Evolutionary conservation across 2,888 invertebrate species (phyloP).

Genomic region (Prenolepis imparis): DNA sequence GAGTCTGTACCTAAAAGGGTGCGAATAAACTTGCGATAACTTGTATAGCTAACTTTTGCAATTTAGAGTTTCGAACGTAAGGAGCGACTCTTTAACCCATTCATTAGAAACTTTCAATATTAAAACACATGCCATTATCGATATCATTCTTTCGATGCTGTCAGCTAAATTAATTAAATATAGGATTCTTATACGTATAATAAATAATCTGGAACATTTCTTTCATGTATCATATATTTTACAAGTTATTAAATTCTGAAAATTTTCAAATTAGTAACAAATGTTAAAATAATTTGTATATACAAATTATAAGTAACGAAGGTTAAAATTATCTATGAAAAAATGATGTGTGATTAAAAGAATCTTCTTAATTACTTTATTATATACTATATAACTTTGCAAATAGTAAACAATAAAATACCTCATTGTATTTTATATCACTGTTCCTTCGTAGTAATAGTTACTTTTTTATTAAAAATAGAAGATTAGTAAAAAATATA

Average conservation of each 20-base stretch:
- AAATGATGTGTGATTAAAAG: background rate
- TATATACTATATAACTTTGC: background rate
- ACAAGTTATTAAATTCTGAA: background rate
- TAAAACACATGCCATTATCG: background rate
- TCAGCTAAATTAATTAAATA: background rate
- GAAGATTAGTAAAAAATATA: background rate
- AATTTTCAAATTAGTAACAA: background rate
- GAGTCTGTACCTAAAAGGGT: background rate
- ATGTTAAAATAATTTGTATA: background rate
- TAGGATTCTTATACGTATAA: background rate
- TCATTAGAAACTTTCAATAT: conserved; percentile 37
- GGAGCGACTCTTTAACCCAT: background rate
- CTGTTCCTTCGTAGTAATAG: background rate
- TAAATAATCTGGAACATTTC: background rate
- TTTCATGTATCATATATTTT: background rate
- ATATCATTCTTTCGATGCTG: background rate
- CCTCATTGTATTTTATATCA: background rate
- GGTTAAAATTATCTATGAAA: background rate
- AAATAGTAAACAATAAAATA: background rate
- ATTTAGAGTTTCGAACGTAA: conserved; percentile 26
- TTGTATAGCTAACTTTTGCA: conserved; percentile 24
- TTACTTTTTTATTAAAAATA: background rate
- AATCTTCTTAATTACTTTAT: background rate
- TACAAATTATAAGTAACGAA: background rate
- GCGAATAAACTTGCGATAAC: conserved; percentile 14